Conservation (phyloP, 2,797 vertebrate species). For the Champsocephalus gunnari region DNA sequence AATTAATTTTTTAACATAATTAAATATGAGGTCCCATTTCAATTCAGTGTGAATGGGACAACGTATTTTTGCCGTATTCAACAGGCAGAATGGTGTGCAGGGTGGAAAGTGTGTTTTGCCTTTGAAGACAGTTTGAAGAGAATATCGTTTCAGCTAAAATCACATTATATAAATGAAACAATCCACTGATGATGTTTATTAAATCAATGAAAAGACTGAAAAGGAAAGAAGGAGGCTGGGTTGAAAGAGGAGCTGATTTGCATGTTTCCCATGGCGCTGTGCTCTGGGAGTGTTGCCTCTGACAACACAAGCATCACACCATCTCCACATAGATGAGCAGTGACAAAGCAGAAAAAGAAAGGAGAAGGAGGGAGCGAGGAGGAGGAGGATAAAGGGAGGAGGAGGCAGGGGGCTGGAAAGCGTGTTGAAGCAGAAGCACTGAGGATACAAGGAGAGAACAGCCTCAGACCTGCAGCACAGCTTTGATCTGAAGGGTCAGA, state of each 20-base stretch:
- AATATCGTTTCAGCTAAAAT: neutral
- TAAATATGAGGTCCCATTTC: neutral
- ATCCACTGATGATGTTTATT: conserved; percentile 13
- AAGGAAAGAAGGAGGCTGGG: neutral
- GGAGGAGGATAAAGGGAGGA: conserved; percentile 18
- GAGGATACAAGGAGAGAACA: conserved; percentile 57
- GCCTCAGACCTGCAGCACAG: conserved; percentile 66
- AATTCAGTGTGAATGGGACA: too few species aligned
- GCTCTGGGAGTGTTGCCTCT: conserved; percentile 61
- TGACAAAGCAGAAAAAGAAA: conserved; percentile 82
- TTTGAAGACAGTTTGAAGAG: neutral
- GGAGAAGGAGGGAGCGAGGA: conserved; percentile 1
- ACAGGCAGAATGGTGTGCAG: neutral
- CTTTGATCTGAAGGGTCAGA: conserved; percentile 72
- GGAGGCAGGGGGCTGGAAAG: conserved; percentile 7
- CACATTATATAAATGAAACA: conserved; percentile 2
- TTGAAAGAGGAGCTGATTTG: conserved; percentile 24
- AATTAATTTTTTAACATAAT: neutral
- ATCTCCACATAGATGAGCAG: conserved; percentile 71
- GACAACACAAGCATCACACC: conserved; percentile 72
- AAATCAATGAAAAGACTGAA: conserved; percentile 14
- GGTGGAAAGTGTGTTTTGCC: neutral
- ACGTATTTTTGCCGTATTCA: neutral
- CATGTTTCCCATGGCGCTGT: conserved; percentile 64
- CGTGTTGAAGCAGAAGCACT: conserved; percentile 28